A percentile compares a stretch with the other conserved stretches of the same genome.
These are phyloP conservation scores for Pseudochirops corinnae DNA, from an alignment of 2,797 vertebrate genomes.

Conservation along the genomic window DNA sequence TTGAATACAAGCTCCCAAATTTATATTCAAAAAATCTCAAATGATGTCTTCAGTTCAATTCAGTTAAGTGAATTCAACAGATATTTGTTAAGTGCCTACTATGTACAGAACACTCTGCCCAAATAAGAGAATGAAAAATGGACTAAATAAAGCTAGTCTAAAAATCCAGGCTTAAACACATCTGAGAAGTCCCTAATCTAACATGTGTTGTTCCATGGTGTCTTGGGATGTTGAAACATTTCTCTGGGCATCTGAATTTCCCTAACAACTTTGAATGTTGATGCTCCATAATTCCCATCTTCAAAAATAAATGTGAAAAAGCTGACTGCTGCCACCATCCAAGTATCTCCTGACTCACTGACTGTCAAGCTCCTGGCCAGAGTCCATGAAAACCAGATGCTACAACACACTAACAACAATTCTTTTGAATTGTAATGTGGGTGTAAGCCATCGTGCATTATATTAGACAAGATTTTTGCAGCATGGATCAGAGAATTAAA, in stretches of 20 bases:
- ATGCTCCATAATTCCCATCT: not conserved
- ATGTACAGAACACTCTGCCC: not conserved
- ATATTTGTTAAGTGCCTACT: not conserved
- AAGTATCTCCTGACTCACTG: not conserved
- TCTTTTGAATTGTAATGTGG: not conserved
- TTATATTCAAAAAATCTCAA: not conserved
- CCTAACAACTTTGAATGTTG: not conserved
- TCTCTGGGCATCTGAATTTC: not conserved
- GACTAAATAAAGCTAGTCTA: not conserved
- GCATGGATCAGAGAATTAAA: not conserved
- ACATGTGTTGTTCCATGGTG: not conserved
- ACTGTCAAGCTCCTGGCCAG: not conserved
- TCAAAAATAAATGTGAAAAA: constrained; percentile 13
- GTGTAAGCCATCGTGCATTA: not conserved
- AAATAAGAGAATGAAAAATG: not conserved
- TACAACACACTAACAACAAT: not conserved
- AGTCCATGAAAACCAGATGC: constrained; percentile 7
- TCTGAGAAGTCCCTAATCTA: not conserved
- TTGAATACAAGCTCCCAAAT: not conserved
- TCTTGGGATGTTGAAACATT: not conserved
- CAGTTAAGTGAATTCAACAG: not conserved
- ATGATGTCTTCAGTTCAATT: not conserved
- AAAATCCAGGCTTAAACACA: not conserved
- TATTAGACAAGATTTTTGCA: not conserved
- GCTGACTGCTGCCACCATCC: not conserved